Evolutionary conservation across 2,797 vertebrate genomes (phyloP), one percentile per base, ranked within the genome.

Genomic region (Calcarius lapponicus): DNA sequence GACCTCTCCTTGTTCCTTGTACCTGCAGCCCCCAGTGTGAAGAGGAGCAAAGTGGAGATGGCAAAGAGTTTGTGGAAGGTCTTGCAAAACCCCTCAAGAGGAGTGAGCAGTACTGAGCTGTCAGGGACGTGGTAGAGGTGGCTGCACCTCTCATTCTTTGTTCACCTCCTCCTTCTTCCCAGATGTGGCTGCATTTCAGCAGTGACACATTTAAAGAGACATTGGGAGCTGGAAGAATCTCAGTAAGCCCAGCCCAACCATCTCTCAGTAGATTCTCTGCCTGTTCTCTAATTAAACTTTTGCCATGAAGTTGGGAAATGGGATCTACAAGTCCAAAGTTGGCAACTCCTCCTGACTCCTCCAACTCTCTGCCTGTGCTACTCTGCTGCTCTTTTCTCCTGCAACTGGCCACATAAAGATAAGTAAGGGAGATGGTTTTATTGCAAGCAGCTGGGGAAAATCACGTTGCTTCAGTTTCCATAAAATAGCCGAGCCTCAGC

Each of bases 401-500:
- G 79, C 92, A 81, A 87, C 86, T 38, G 80, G 89, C 75, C 94
- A 95, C 94, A 97, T 96, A 97, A 97, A 97, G 96, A 96, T 96
- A 92, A 96, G 95, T 88, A 94, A 96, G 72, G 76, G 92, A 96
- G 96, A 94, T 92, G 82, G 92, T 91, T 97, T 97, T 96, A 97
- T 91, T 80, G 96, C 93, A 57, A 96, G 95, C 95, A 97, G 96
- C 96, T 96, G 96, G 96, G 94, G 89, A 96, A 85, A 97, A 96
- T 96, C 96, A 95, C 51, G 54, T 96, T 90, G 92, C 94, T 97
- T 88, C 96, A 91, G 92, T 92, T 97, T 96, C 96, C 94, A 96
- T 97, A 97, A 97, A 97, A 96, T 81, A 96, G 93, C 82, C 81
- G 4, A 97, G 94, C 71, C 92, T 95, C 90, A 91, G 95, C 93